phyloP scores from a whole-genome alignment of 2,797 vertebrate genomes.

The Setipinna tenuifilis region DNA sequence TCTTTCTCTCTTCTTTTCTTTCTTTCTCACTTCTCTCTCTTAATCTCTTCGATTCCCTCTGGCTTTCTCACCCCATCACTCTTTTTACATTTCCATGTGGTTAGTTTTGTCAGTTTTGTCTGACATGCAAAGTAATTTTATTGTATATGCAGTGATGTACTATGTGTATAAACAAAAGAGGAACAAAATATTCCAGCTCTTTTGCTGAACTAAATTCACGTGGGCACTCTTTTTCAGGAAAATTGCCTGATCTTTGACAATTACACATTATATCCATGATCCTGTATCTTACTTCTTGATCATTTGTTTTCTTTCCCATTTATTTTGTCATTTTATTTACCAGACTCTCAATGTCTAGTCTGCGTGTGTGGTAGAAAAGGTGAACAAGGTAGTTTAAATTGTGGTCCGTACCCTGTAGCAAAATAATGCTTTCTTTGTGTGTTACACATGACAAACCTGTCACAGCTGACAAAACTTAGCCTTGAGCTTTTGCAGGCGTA shows the following conservation, averaged over 20 bases:
- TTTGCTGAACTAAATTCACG: neutral
- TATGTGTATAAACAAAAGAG: neutral
- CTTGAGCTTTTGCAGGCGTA: neutral
- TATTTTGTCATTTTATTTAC: neutral
- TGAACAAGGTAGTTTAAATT: slow-evolving; percentile 28
- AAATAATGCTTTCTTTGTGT: neutral
- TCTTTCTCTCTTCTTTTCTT: slow-evolving; percentile 8
- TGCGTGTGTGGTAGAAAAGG: slow-evolving; percentile 41
- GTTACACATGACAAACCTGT: slow-evolving; percentile 2
- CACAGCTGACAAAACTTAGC: neutral
- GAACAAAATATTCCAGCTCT: neutral
- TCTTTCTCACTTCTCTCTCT: neutral
- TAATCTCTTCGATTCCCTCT: neutral
- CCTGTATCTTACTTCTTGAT: neutral
- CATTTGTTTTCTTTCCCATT: neutral
- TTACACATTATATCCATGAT: neutral
- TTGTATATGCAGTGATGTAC: neutral
- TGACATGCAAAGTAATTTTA: neutral
- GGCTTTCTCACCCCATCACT: neutral
- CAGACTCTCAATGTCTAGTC: slow-evolving; percentile 15
- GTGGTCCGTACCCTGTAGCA: neutral
- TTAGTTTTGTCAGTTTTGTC: neutral
- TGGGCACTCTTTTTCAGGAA: neutral
- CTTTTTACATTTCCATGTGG: neutral
- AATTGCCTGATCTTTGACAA: neutral